These are phyloP conservation scores for Alces alces DNA, from an alignment of 2,113 vertebrate genomes.

Conservation along the genomic window DNA sequence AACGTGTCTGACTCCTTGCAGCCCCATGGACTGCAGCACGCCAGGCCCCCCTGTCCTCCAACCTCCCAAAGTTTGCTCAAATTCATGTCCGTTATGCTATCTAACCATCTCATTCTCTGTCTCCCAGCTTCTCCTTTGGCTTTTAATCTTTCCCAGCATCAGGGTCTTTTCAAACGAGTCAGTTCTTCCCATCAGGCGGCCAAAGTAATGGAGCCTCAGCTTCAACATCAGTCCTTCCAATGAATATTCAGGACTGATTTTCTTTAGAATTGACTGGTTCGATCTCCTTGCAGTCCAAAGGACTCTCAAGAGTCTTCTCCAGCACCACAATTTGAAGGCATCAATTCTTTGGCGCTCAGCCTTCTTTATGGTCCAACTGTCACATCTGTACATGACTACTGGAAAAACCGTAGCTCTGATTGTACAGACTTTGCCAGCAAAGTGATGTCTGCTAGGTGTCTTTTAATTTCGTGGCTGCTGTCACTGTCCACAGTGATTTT, in stretches of 20 bases:
- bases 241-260: neutral
- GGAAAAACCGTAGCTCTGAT: neutral
- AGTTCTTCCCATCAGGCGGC: neutral
- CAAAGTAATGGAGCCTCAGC: neutral
- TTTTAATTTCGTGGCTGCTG: neutral
- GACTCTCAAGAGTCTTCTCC: neutral
- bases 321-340: neutral
- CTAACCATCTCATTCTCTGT: neutral
- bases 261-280: neutral
- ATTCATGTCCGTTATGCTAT: accelerated
- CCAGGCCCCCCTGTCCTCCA: neutral
- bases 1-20: accelerated
- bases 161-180: neutral
- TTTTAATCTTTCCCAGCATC: neutral
- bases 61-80: neutral
- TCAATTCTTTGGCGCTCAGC: neutral
- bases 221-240: neutral
- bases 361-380: neutral
- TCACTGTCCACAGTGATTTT: neutral
- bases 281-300: neutral
- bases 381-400: neutral
- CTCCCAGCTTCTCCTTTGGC: neutral
- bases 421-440: neutral
- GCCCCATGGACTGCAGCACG: accelerated
- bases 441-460: neutral